phyloP scores from a whole-genome alignment of 2,888 invertebrate genomes.

The Andrena dorsata region DNA sequence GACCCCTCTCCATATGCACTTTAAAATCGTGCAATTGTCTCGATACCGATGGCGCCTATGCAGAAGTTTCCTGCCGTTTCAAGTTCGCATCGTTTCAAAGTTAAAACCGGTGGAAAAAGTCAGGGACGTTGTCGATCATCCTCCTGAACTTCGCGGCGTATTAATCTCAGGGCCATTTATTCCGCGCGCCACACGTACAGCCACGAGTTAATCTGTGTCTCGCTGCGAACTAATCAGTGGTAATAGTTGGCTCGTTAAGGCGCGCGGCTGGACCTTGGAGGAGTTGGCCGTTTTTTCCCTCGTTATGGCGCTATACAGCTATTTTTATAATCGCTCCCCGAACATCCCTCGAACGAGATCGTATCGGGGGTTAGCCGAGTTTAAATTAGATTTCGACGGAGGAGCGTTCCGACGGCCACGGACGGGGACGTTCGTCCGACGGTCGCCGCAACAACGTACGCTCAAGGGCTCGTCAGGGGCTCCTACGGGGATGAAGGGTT shows the following conservation, averaged over 20 bases:
- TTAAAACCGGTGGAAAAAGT: too few relatives aligned
- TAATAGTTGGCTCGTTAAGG: slow-evolving; percentile 54
- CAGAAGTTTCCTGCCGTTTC: background rate
- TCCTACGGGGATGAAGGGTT: background rate
- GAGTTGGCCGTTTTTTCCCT: slow-evolving; percentile 18
- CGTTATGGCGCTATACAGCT: slow-evolving; percentile 43
- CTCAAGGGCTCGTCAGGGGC: slow-evolving; percentile 6
- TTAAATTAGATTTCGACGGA: slow-evolving; percentile 51
- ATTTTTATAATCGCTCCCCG: slow-evolving; percentile 58
- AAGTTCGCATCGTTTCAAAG: too few relatives aligned
- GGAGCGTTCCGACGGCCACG: background rate
- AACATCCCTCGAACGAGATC: slow-evolving; percentile 54
- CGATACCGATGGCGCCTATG: background rate
- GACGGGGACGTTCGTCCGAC: slow-evolving; percentile 15
- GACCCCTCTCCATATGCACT: background rate
- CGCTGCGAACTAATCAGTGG: slow-evolving; percentile 45
- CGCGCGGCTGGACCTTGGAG: slow-evolving; percentile 6
- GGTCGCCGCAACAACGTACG: slow-evolving; percentile 19
- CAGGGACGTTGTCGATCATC: slow-evolving; percentile 13
- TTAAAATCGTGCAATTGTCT: background rate
- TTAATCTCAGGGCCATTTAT: slow-evolving; percentile 52
- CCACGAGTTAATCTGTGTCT: slow-evolving; percentile 34
- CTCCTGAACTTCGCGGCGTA: slow-evolving; percentile 17
- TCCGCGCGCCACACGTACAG: slow-evolving; percentile 15
- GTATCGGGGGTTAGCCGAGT: slow-evolving; percentile 35